Base-by-base conservation (phyloP, 2,113 vertebrate genomes). In the Carassius auratus region DNA sequence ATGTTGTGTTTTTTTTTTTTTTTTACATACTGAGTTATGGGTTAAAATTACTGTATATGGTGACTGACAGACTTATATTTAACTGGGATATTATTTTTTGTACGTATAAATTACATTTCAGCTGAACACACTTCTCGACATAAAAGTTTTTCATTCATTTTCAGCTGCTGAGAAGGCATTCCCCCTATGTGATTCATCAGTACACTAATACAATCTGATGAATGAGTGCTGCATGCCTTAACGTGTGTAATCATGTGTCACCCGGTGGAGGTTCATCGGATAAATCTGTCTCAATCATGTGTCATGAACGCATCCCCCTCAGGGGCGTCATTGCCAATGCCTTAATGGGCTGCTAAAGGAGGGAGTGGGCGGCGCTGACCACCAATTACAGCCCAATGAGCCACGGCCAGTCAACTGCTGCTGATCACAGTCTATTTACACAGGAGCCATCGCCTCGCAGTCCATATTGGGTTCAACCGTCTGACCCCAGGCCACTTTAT, bases 361-460 rank as follows among this genome's bases (percentile, higher is more conserved):
- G 86, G 84, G 78, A 88, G 88, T 89, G 90, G 86, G 86, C 21
- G 66, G 81, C 59, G 81, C 86, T 92, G 92, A 91, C 90, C 91
- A 88, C 87, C 92, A 94, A 94, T 95, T 95, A 95, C 83, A 92
- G 93, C 92, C 93, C 93, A 94, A 94, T 92, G 92, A 94, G 92
- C 90, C 89, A 81, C 87, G 88, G 76, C 87, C 87, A 93, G 90
- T 92, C 91, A 93, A 52, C 69, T 82, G 87, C 83, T 78, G 86
- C 88, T 92, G 88, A 87, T 88, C 90, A 84, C 57, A 88, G 78
- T 50, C 69, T 68, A 86, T 94, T 93, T 90, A 85, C 79, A 89
- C 75, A 38, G 90, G 87, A 89, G 87, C 90, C 86, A 89, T 89
- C 84, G 89, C 91, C 14, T 17, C 2, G 15, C 14, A 52, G 14